A percentile compares a stretch with the other conserved stretches of the same genome.
Conservation (phyloP, 2,888 invertebrate genomes). For the Rhagophthalmus giganteus region DNA sequence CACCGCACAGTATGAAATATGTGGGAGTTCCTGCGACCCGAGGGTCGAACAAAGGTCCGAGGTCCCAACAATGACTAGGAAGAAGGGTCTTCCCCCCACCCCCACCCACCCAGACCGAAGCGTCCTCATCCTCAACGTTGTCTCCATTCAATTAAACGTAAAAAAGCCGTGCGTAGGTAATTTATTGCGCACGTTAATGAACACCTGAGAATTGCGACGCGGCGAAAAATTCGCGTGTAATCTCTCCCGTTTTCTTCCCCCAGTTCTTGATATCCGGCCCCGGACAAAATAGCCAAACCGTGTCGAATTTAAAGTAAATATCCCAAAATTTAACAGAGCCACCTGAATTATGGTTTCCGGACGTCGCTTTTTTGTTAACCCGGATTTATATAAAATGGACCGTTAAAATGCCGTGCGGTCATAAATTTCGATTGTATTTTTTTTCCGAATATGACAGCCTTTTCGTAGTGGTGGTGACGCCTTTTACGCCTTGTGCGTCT, state of each 20-base stretch:
- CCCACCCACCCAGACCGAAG: no score
- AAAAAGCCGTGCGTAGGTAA: no score
- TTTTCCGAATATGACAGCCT: no score
- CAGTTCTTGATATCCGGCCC: slow-evolving; percentile 30
- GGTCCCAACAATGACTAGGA: slow-evolving; percentile 2
- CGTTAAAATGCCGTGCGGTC: slow-evolving; percentile 10
- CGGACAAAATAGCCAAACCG: slow-evolving; percentile 16
- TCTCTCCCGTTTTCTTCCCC: slow-evolving; percentile 6
- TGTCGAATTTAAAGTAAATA: slow-evolving; percentile 35
- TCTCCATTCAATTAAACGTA: slow-evolving; percentile 1
- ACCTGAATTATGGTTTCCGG: slow-evolving; percentile 33
- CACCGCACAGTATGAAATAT: slow-evolving; percentile 19
- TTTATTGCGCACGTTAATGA: no score
- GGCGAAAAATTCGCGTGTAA: slow-evolving; percentile 23
- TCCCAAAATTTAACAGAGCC: slow-evolving; percentile 15
- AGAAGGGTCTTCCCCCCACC: no score
- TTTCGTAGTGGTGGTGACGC: neutral
- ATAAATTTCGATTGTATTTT: no score
- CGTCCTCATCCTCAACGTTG: neutral
- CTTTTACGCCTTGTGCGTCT: neutral
- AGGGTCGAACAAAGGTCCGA: slow-evolving; percentile 7
- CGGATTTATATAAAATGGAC: slow-evolving; percentile 16
- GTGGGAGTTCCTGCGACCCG: slow-evolving; percentile 28
- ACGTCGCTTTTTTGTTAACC: slow-evolving; percentile 14
- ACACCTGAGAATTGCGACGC: no score